These are phyloP conservation scores for Drosophila teissieri DNA, from an alignment of 1,140 invertebrate species.

Conservation along the genomic window DNA sequence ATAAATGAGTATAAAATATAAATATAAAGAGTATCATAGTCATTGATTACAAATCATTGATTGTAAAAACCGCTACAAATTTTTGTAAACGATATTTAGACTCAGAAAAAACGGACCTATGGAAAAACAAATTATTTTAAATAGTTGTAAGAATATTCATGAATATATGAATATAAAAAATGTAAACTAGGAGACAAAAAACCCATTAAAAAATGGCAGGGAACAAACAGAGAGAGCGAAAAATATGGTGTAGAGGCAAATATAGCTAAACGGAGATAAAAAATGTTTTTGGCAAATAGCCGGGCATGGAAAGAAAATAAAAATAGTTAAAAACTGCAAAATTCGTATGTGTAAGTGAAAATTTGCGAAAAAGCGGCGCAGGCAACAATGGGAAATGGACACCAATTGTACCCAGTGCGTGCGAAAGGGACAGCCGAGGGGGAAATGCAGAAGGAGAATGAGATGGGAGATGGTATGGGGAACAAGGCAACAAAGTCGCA, in stretches of 20 bases:
- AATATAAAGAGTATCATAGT: no score
- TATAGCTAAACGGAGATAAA: conserved; percentile 39
- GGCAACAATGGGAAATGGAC: conserved; percentile 57
- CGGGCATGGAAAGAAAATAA: conserved; percentile 21
- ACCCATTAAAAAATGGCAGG: conserved; percentile 9
- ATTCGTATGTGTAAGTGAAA: conserved; percentile 61
- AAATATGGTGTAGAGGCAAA: not conserved
- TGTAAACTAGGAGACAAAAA: conserved; percentile 22
- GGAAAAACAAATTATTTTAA: no score
- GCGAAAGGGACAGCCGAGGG: conserved; percentile 6
- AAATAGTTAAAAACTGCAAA: conserved; percentile 49
- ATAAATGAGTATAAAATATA: no score
- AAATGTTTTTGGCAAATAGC: conserved; percentile 64
- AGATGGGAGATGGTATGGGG: conserved; percentile 9
- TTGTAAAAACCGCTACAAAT: not conserved
- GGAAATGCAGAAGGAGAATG: not conserved
- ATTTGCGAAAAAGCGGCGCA: conserved; percentile 44
- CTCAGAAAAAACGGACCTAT: no score
- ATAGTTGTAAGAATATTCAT: not conserved
- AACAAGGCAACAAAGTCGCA: conserved; percentile 18
- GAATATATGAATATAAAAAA: conserved; percentile 9
- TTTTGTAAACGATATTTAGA: no score
- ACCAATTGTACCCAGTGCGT: conserved; percentile 53
- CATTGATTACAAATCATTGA: not conserved
- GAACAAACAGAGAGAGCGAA: conserved; percentile 12